These are phyloP conservation scores for Platichthys flesus DNA, from an alignment of 2,113 vertebrate genomes.

Conservation along the genomic window DNA sequence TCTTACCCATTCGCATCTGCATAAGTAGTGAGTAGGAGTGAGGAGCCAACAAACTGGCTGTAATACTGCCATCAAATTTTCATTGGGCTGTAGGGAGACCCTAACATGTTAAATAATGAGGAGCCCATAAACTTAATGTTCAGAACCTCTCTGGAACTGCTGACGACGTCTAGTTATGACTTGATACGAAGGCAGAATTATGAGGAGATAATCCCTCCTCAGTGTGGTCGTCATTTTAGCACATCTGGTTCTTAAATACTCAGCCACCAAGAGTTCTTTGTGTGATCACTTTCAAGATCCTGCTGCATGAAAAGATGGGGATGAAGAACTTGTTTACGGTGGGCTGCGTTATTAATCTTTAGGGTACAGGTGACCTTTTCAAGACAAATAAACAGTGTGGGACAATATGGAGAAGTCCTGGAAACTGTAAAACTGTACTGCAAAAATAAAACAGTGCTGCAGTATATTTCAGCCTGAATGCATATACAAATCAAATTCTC, in stretches of 20 bases:
- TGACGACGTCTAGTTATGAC: constrained; percentile 68
- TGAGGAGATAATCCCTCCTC: constrained; percentile 55
- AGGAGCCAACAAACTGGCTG: constrained; percentile 62
- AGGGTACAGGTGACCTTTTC: background rate
- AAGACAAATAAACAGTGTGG: constrained; percentile 5
- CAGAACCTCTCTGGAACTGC: constrained; percentile 66
- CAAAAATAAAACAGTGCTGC: background rate
- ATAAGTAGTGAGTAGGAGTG: constrained; percentile 58
- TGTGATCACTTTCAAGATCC: constrained; percentile 2
- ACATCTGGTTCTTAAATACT: constrained; percentile 55
- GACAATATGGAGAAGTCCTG: background rate
- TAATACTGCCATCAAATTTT: constrained; percentile 72
- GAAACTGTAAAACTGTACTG: background rate
- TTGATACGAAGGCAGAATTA: constrained; percentile 63
- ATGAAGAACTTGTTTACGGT: background rate
- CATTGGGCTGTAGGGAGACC: constrained; percentile 73
- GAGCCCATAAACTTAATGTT: constrained; percentile 71
- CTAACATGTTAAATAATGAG: constrained; percentile 79
- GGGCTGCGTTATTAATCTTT: background rate
- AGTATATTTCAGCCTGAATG: background rate
- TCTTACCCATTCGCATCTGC: constrained; percentile 55
- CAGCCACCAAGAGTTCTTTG: constrained; percentile 9
- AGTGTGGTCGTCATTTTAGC: constrained; percentile 30
- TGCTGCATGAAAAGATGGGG: background rate
- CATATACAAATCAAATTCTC: background rate